phyloP scores from a whole-genome alignment of 1,140 invertebrate genomes.

The Euura lappo region DNA sequence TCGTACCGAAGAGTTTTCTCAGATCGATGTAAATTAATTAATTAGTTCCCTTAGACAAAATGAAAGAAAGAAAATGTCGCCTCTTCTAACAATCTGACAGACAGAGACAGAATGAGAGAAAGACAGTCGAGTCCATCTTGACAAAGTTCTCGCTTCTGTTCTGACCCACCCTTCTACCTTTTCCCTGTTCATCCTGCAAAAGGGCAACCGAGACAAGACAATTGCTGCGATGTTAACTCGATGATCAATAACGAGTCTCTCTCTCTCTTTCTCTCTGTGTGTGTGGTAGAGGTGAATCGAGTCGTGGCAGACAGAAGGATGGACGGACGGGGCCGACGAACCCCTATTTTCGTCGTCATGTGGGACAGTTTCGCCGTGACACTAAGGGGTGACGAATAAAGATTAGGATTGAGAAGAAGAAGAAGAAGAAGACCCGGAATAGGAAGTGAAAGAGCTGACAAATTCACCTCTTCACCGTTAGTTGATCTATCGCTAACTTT shows the following conservation, averaged over 20 bases:
- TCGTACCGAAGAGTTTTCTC: not conserved
- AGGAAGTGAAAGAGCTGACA: not conserved
- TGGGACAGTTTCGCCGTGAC: too few species aligned
- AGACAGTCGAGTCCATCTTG: not conserved
- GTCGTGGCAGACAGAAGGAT: not conserved
- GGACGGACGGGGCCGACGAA: too few species aligned
- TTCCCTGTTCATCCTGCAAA: not conserved
- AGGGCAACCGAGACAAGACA: not conserved
- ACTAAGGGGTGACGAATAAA: too few species aligned
- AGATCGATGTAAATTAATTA: not conserved
- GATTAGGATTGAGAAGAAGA: too few species aligned
- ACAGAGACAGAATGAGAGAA: not conserved
- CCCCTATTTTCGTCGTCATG: too few species aligned
- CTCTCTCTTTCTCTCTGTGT: too few species aligned
- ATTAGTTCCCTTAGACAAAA: not conserved
- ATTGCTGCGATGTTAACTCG: slow-evolving; percentile 5
- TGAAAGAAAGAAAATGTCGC: too few species aligned
- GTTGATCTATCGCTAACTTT: not conserved
- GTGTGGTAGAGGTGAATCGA: not conserved
- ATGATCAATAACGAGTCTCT: not conserved
- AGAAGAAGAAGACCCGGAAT: not conserved
- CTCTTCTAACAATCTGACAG: too few species aligned
- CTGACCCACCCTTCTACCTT: too few species aligned
- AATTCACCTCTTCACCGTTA: not conserved
- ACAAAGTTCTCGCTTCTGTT: not conserved